phyloP scores from a whole-genome alignment of 2,113 vertebrate genomes.

The Lasiurus cinereus region DNA sequence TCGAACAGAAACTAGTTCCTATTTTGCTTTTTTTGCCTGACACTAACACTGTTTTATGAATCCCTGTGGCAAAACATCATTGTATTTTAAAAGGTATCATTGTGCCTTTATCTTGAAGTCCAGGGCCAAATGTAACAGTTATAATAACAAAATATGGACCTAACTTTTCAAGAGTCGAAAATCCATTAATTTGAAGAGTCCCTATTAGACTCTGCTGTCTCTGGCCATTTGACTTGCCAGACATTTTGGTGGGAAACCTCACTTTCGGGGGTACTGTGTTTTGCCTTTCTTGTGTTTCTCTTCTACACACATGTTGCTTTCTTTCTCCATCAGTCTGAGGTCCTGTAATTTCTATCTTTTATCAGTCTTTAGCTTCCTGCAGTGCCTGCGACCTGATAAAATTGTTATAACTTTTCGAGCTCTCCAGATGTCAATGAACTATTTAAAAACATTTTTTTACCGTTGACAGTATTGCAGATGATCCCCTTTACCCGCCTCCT shows the following conservation, averaged over 20 bases:
- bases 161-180: background rate
- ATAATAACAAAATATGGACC: background rate
- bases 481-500: too few relatives aligned
- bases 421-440: background rate
- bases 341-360: background rate
- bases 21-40: background rate
- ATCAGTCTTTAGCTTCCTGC: background rate
- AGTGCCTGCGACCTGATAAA: background rate
- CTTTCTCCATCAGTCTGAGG: background rate
- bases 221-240: background rate
- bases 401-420: background rate
- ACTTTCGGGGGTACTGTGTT: background rate
- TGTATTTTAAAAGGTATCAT: background rate
- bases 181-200: background rate
- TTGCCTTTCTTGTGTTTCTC: background rate
- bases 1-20: background rate
- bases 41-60: background rate
- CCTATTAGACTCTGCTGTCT: background rate
- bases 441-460: background rate
- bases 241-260: background rate
- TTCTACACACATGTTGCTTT: background rate
- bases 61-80: background rate
- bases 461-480: too few relatives aligned
- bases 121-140: background rate
- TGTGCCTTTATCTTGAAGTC: constrained; percentile 1